phyloP scores from a whole-genome alignment of 2,888 invertebrate species.

The Cryptocephalus moraei region DNA sequence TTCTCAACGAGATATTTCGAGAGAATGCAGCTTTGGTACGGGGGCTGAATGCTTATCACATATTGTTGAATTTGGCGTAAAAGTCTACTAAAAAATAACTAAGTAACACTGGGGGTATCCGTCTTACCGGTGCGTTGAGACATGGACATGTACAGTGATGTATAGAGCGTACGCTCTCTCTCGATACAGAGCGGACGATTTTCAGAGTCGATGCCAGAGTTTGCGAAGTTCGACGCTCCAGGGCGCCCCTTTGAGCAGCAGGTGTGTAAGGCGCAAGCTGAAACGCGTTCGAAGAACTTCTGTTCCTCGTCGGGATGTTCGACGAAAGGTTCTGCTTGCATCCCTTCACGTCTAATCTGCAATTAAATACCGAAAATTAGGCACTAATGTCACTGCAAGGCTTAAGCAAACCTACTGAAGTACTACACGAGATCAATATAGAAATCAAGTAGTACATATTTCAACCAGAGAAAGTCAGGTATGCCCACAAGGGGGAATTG shows the following conservation, averaged over 20 bases:
- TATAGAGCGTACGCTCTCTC: conserved; percentile 68
- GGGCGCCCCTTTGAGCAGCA: conserved; percentile 42
- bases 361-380: conserved; percentile 3
- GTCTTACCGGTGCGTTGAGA: conserved; percentile 38
- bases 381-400: background rate
- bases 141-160: conserved; percentile 56
- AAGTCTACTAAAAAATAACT: too few relatives aligned
- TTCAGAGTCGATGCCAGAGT: conserved; percentile 65
- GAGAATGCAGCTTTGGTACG: too few relatives aligned
- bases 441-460: too few relatives aligned
- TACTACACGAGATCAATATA: too few relatives aligned
- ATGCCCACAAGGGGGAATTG: too few relatives aligned
- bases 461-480: too few relatives aligned
- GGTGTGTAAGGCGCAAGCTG: conserved; percentile 57
- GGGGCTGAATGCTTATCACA: too few relatives aligned
- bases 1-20: too few relatives aligned
- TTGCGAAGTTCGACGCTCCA: conserved; percentile 69
- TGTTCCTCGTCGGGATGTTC: conserved; percentile 40
- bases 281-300: conserved; percentile 55
- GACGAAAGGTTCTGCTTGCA: conserved; percentile 38
- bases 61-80: too few relatives aligned
- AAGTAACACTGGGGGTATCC: background rate
- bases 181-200: conserved; percentile 75
- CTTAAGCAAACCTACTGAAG: background rate
- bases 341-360: conserved; percentile 38